Base-by-base conservation (phyloP, 2,888 invertebrate species). In the Diplolepis rosae region DNA sequence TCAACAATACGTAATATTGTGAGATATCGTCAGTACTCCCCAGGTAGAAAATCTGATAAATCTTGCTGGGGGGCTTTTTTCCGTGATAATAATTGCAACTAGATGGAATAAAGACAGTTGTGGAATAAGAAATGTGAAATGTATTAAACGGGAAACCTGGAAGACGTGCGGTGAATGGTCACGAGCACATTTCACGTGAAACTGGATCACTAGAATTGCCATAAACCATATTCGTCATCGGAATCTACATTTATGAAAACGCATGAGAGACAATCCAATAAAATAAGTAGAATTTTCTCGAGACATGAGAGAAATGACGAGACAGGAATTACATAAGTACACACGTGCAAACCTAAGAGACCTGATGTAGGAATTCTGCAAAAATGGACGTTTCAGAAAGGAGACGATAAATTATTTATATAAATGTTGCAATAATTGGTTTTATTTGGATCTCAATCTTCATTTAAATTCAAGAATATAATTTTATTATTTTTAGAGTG, bases 171-270 rank as follows among this genome's bases (percentile, higher is more conserved):
- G 13, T 61, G 61, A 61, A 61, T 61, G 61, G 35, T 24, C 61
- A 61, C 39, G 61, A 61, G 35, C 22, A 24, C 39, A 61, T 61
- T 61, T 61, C 61, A 61, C 35, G 61, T 61, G 39, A 61, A 61
- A 61, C 61, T 61, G 61, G 61, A 61, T 61, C 61, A 61, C 61
- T 61, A 61, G 61, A 61, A 61, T 61, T 13, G 61, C 61, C 61
- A 61, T 61, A 61, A 61, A 61, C 61, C 24, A 61, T 61, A 61
- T 39, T 61, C 39, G 61, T 61, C 61, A 61, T 61, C 35, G 39
- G 39, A 61, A 61, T 61, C 61, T 61, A 61, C 61, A 61, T 61
- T 61, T 61, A 61, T 61, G 61, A 61, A 61, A 61, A 61, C 61
- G 61, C 61, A 61, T 61, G 61, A 61, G 61, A 61, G 39, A 61